Conservation (phyloP, 2,888 invertebrate genomes). For the Macropis europaea region DNA sequence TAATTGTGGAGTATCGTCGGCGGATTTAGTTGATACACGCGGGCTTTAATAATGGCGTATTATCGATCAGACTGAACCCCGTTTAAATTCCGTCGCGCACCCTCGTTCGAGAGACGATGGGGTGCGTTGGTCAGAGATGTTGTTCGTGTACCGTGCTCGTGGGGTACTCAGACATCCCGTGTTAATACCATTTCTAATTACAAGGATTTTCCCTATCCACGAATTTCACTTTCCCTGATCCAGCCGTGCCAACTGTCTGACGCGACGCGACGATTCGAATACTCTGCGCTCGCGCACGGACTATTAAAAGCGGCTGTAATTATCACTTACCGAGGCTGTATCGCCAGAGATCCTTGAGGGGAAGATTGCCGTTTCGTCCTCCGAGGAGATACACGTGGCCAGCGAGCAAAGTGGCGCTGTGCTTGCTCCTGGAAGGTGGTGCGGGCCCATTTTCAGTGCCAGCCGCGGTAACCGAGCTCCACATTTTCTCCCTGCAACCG, state of each 20-base stretch:
- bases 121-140: conserved; percentile 60
- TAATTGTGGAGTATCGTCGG: conserved; percentile 59
- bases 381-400: conserved; percentile 91
- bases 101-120: conserved; percentile 48
- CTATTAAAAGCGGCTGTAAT: conserved; percentile 8
- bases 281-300: background rate
- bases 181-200: conserved; percentile 52
- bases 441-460: conserved; percentile 80
- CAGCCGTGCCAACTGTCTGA: background rate
- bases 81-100: conserved; percentile 69
- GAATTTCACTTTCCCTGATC: conserved; percentile 1
- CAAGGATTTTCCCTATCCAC: conserved; percentile 40
- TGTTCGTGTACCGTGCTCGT: conserved; percentile 21
- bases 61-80: conserved; percentile 71
- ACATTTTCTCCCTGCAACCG: conserved; percentile 79
- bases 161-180: conserved; percentile 36
- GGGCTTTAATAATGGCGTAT: conserved; percentile 69
- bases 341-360: conserved; percentile 92
- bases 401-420: conserved; percentile 89
- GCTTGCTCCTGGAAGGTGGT: conserved; percentile 89
- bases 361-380: conserved; percentile 90
- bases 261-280: background rate
- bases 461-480: conserved; percentile 83
- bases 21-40: conserved; percentile 61
- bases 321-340: conserved; percentile 85